These are phyloP conservation scores for Didymodactylos carnosus DNA, from an alignment of 2,888 invertebrate species.

Conservation along the genomic window DNA sequence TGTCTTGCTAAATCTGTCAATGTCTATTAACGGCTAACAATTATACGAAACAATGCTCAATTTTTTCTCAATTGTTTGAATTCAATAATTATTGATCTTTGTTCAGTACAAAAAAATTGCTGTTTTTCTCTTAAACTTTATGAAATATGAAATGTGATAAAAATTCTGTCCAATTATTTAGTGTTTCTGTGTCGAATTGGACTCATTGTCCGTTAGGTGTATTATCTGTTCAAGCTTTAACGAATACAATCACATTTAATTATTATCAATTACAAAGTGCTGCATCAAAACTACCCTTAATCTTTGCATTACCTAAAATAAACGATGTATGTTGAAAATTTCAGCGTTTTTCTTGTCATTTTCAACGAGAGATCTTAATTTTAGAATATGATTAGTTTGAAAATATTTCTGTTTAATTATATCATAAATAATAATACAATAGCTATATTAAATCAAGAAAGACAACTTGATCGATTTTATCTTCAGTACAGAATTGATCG, in stretches of 20 bases:
- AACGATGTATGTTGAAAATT: background rate
- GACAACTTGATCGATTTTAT: background rate
- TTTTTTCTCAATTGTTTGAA: too few species aligned
- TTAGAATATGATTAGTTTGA: background rate
- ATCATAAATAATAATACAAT: too few species aligned
- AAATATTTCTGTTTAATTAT: background rate
- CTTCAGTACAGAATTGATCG: background rate
- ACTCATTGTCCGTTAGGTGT: background rate
- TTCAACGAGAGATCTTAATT: too few species aligned
- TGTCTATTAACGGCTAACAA: too few species aligned
- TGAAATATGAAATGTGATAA: background rate
- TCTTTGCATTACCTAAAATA: background rate
- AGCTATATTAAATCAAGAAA: too few species aligned
- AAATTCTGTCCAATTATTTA: background rate
- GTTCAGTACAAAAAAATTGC: too few species aligned
- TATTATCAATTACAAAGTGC: background rate
- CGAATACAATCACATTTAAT: background rate
- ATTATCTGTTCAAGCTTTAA: background rate
- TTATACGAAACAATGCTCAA: too few species aligned
- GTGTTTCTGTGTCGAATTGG: background rate
- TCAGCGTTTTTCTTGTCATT: background rate
- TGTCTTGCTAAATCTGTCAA: too few species aligned
- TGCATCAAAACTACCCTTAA: background rate
- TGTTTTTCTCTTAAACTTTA: background rate
- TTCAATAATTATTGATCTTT: background rate